Evolutionary conservation across 2,797 vertebrate species (phyloP).

Genomic region (Leontopithecus rosalia): DNA sequence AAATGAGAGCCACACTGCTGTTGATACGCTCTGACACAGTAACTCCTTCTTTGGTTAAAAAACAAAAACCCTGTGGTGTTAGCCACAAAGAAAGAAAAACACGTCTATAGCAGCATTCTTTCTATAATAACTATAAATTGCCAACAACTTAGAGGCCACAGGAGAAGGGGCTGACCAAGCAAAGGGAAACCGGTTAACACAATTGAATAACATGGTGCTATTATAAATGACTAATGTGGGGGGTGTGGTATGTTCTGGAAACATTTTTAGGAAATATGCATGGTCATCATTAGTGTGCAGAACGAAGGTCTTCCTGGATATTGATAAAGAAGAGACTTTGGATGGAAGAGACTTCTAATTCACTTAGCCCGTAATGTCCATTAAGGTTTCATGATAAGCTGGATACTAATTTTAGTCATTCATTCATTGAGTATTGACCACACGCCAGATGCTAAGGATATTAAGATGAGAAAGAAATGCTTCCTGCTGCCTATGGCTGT

Average conservation of each 20-base stretch:
- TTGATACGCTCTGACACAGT: background rate
- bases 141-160: background rate
- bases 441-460: background rate
- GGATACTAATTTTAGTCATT: constrained; percentile 33
- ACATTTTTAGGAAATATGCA: background rate
- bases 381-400: constrained; percentile 57
- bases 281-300: background rate
- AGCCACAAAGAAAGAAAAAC: constrained; percentile 31
- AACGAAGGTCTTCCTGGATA: constrained; percentile 45
- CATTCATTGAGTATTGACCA: constrained; percentile 36
- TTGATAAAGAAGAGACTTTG: constrained; percentile 52
- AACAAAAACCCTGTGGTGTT: background rate
- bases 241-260: background rate
- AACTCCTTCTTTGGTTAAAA: background rate
- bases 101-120: background rate
- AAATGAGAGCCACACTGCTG: background rate
- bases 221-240: background rate
- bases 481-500: background rate
- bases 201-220: accelerated
- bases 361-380: constrained; percentile 39
- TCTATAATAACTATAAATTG: background rate
- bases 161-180: background rate
- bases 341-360: background rate
- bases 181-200: background rate
- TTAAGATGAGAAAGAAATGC: background rate